Evolutionary conservation across 2,888 invertebrate species (phyloP).

Genomic region (Pyrgus malvae): DNA sequence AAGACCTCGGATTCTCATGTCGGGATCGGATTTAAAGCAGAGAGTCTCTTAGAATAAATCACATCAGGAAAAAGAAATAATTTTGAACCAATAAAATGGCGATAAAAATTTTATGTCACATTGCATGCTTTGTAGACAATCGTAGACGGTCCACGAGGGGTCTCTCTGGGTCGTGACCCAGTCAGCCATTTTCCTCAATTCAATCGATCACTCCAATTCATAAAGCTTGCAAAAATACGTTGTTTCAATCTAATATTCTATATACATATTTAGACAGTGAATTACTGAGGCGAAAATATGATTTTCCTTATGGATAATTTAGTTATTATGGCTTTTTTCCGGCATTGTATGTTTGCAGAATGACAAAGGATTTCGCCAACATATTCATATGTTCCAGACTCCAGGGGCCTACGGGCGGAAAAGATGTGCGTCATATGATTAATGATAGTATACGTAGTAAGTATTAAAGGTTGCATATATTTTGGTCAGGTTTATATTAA

Average conservation of each 20-base stretch:
- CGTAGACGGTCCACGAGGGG: too few relatives aligned
- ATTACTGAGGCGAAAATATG: neutral
- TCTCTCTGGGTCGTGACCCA: too few relatives aligned
- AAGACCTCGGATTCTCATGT: too few relatives aligned
- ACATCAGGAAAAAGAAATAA: too few relatives aligned
- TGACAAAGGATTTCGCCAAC: conserved; percentile 1
- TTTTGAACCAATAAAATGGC: too few relatives aligned
- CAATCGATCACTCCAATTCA: neutral
- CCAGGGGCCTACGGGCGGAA: conserved; percentile 9
- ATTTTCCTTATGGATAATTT: conserved; percentile 4
- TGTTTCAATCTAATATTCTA: neutral
- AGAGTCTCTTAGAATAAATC: too few relatives aligned
- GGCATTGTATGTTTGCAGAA: neutral
- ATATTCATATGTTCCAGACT: conserved; percentile 4
- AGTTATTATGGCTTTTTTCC: neutral
- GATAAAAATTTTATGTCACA: too few relatives aligned
- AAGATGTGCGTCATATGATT: conserved; percentile 27
- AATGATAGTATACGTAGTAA: conserved; percentile 5
- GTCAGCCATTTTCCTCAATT: neutral
- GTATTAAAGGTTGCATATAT: neutral
- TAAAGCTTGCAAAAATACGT: neutral
- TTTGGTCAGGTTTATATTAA: neutral
- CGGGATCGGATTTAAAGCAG: too few relatives aligned
- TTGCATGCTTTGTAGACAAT: too few relatives aligned
- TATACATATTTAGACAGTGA: neutral